Evolutionary conservation across 2,113 vertebrate species (phyloP).

Genomic region (Amia ocellicauda): DNA sequence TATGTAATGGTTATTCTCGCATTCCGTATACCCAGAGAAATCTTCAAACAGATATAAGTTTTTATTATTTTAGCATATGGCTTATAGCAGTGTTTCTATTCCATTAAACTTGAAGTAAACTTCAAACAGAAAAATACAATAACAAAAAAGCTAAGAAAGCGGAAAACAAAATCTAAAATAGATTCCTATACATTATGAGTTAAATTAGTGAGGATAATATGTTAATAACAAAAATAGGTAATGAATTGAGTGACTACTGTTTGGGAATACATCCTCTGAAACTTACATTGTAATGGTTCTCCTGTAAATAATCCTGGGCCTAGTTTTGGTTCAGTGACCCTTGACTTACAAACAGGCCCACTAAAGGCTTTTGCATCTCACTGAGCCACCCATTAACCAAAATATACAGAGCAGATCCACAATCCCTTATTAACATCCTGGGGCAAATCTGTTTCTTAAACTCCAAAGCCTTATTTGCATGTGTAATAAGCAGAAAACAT

Average conservation of each 20-base stretch:
- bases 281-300: not conserved
- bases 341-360: not conserved
- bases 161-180: too few relatives aligned
- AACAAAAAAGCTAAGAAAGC: too few relatives aligned
- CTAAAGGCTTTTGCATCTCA: not conserved
- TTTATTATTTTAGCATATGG: constrained; percentile 28
- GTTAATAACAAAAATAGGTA: too few relatives aligned
- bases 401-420: too few relatives aligned
- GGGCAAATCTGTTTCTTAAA: too few relatives aligned
- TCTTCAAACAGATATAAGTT: constrained; percentile 23
- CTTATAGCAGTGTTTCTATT: constrained; percentile 9
- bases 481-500: constrained; percentile 5
- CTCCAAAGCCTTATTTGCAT: constrained; percentile 3
- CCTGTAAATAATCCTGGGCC: not conserved
- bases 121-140: not conserved
- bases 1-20: constrained; percentile 16
- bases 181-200: too few relatives aligned
- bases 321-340: not conserved
- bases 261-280: not conserved
- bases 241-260: too few relatives aligned
- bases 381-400: not conserved
- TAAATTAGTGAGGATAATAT: too few relatives aligned
- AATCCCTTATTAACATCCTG: too few relatives aligned
- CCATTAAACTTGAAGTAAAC: constrained; percentile 25
- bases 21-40: constrained; percentile 16